phyloP scores from a whole-genome alignment of 2,797 vertebrate species.

The Thaleichthys pacificus region DNA sequence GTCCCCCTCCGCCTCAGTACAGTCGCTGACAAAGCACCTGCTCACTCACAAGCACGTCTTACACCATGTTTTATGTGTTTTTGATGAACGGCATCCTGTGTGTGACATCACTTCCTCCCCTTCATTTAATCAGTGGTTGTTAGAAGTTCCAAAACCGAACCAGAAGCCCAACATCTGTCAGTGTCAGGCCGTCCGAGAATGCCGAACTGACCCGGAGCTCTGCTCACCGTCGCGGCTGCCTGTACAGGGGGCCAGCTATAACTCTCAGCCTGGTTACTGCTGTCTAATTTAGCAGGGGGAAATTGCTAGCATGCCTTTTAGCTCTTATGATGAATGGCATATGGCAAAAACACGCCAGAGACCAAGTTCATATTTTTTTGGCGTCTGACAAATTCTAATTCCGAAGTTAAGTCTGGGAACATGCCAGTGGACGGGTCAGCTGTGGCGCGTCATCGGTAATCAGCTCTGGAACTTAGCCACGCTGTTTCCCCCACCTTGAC shows the following conservation, averaged over 20 bases:
- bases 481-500: not conserved
- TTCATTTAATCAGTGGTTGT: slow-evolving; percentile 65
- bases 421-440: not conserved
- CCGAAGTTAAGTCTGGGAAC: not conserved
- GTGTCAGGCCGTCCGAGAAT: slow-evolving; percentile 28
- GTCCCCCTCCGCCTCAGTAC: not conserved
- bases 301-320: not conserved
- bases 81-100: slow-evolving; percentile 53
- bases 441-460: not conserved
- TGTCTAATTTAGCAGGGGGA: not conserved
- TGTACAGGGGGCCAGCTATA: slow-evolving; percentile 20
- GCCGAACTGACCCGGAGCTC: slow-evolving; percentile 14
- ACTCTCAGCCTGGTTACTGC: slow-evolving; percentile 16
- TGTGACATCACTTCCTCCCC: slow-evolving; percentile 68
- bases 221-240: slow-evolving; percentile 17
- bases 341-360: not conserved
- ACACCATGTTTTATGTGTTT: slow-evolving; percentile 38
- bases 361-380: not conserved
- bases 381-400: not conserved
- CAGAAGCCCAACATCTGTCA: slow-evolving; percentile 68
- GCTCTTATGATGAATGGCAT: not conserved
- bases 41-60: slow-evolving; percentile 58
- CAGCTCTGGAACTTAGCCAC: not conserved
- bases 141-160: slow-evolving; percentile 67
- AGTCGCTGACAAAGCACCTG: slow-evolving; percentile 27